These are phyloP conservation scores for Tonatia bakeri DNA, from an alignment of 2,113 vertebrate species.

Conservation along the genomic window DNA sequence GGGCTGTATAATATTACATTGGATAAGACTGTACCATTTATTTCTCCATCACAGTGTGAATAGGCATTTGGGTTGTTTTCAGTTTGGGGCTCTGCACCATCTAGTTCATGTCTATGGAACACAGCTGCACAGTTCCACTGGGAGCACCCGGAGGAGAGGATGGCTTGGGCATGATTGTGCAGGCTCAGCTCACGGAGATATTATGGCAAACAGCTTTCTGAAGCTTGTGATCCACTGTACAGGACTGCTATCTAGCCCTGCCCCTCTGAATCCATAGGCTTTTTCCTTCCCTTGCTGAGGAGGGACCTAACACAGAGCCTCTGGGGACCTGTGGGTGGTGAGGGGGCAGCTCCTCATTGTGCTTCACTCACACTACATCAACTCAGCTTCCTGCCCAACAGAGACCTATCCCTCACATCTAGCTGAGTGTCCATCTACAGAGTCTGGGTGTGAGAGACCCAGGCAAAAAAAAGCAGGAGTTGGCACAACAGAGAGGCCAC, in stretches of 20 bases:
- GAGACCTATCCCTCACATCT: not conserved
- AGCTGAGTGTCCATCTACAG: not conserved
- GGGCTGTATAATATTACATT: not conserved
- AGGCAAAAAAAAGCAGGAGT: not conserved
- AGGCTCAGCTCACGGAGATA: no score
- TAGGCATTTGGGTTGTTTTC: not conserved
- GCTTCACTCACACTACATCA: not conserved
- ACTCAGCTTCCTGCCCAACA: not conserved
- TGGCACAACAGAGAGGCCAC: not conserved
- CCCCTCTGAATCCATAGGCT: not conserved
- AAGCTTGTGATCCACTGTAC: not conserved
- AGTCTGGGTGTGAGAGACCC: not conserved
- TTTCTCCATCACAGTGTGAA: not conserved
- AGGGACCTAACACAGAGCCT: not conserved
- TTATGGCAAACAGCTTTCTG: not conserved
- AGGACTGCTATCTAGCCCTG: not conserved
- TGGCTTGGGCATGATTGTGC: not conserved
- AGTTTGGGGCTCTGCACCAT: not conserved
- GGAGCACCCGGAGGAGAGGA: not conserved
- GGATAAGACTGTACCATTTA: not conserved
- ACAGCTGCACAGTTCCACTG: not conserved
- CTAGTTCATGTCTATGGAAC: not conserved
- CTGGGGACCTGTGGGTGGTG: no score
- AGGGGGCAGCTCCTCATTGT: not conserved
- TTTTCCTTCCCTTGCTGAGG: not conserved